Evolutionary conservation across 2,797 vertebrate species (phyloP).

Genomic region (Characodon lateralis): DNA sequence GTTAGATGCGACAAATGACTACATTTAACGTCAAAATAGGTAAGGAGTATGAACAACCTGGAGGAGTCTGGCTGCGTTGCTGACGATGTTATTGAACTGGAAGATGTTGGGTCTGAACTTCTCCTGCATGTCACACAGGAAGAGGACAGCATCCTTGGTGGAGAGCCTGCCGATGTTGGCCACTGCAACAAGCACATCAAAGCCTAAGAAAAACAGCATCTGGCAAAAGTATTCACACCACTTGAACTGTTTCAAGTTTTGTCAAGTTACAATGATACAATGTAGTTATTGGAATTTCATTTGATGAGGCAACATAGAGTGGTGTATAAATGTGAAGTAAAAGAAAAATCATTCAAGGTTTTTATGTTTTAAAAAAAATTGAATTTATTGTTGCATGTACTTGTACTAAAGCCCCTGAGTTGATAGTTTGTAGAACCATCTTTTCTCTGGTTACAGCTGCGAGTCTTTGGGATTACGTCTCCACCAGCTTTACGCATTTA

Average conservation of each 20-base stretch:
- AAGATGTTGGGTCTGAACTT: slow-evolving; percentile 86
- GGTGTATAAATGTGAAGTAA: not conserved
- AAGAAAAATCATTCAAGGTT: not conserved
- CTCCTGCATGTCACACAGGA: slow-evolving; percentile 94
- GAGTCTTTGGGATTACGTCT: not conserved
- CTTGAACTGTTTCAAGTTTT: no score
- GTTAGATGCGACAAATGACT: not conserved
- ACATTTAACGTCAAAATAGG: not conserved
- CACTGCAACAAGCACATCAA: slow-evolving; percentile 68
- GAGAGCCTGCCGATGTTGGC: slow-evolving; percentile 79
- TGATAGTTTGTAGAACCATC: not conserved
- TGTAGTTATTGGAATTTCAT: not conserved
- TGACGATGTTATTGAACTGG: slow-evolving; percentile 88
- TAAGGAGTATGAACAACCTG: slow-evolving; percentile 74
- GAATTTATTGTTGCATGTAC: not conserved
- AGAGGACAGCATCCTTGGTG: slow-evolving; percentile 81
- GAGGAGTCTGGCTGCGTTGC: slow-evolving; percentile 85
- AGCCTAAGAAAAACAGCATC: not conserved
- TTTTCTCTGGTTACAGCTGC: not conserved
- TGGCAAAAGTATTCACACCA: not conserved
- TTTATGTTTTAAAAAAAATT: not conserved
- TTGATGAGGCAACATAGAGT: not conserved
- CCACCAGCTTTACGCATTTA: not conserved
- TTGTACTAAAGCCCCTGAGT: not conserved
- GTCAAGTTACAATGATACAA: no score